Evolutionary conservation across 2,113 vertebrate genomes (phyloP).

Genomic region (Merops nubicus): DNA sequence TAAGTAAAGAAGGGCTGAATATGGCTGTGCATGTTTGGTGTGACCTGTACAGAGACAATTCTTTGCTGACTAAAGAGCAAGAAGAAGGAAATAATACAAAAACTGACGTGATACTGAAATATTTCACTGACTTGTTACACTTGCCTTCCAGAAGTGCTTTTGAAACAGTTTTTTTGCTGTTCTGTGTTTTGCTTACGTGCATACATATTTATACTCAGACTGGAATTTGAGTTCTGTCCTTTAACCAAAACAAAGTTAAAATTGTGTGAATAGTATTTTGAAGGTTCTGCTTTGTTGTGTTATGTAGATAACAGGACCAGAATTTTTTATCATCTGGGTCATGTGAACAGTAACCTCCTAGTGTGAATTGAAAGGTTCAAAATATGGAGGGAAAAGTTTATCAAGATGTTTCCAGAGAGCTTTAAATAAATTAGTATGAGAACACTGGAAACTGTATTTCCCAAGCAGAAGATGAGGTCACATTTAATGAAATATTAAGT

Average conservation of each 20-base stretch:
- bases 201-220: background rate
- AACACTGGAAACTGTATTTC: background rate
- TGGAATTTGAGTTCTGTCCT: background rate
- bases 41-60: background rate
- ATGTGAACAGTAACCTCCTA: background rate
- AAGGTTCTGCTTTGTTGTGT: background rate
- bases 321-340: background rate
- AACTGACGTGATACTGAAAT: background rate
- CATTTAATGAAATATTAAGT: background rate
- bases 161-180: background rate
- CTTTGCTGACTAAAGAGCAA: background rate
- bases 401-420: background rate
- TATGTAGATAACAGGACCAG: background rate
- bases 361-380: background rate
- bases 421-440: background rate
- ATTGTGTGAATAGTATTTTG: background rate
- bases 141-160: background rate
- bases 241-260: background rate
- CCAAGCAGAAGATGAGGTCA: background rate
- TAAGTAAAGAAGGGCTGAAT: background rate
- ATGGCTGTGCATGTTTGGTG: background rate
- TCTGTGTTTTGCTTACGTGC: background rate
- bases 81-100: background rate
- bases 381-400: background rate
- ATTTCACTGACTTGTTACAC: background rate